Percentiles rank a stretch among this genome's conserved stretches.
Conservation (phyloP, 1,140 invertebrate species). For the Dinothrombium tinctorium region DNA sequence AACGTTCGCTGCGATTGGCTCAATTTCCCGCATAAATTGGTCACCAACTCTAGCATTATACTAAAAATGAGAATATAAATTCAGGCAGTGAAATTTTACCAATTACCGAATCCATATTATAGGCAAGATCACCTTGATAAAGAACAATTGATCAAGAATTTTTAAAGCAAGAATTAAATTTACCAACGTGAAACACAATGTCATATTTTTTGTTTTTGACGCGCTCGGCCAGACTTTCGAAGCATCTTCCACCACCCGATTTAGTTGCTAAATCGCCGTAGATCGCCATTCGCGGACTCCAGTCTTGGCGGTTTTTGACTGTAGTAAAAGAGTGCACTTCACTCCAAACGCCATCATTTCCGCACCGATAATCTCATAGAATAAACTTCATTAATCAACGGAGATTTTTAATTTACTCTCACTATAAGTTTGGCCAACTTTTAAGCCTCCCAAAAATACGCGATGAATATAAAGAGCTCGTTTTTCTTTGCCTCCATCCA, state of each 20-base stretch:
- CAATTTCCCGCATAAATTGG: slow-evolving; percentile 69
- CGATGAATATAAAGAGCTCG: no score
- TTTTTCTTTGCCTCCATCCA: no score
- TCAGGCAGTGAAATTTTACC: not conserved
- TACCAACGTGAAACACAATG: slow-evolving; percentile 28
- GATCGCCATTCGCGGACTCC: slow-evolving; percentile 24
- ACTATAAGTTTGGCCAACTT: no score
- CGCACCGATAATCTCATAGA: no score
- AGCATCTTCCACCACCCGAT: slow-evolving; percentile 23
- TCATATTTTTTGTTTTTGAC: slow-evolving; percentile 24
- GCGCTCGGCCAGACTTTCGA: slow-evolving; percentile 15
- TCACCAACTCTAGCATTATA: slow-evolving; percentile 52
- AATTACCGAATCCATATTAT: slow-evolving; percentile 60
- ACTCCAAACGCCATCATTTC: no score
- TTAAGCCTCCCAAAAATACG: no score
- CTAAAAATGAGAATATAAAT: slow-evolving; percentile 17
- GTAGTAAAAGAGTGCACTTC: no score
- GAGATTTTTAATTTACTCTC: no score
- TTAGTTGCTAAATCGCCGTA: slow-evolving; percentile 30
- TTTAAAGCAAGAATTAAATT: slow-evolving; percentile 2
- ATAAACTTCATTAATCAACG: no score
- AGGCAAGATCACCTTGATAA: slow-evolving; percentile 51
- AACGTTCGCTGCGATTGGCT: slow-evolving; percentile 55
- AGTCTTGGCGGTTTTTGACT: no score
- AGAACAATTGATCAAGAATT: slow-evolving; percentile 1